Conservation (phyloP, 2,888 invertebrate genomes). For the Monochamus alternatus region DNA sequence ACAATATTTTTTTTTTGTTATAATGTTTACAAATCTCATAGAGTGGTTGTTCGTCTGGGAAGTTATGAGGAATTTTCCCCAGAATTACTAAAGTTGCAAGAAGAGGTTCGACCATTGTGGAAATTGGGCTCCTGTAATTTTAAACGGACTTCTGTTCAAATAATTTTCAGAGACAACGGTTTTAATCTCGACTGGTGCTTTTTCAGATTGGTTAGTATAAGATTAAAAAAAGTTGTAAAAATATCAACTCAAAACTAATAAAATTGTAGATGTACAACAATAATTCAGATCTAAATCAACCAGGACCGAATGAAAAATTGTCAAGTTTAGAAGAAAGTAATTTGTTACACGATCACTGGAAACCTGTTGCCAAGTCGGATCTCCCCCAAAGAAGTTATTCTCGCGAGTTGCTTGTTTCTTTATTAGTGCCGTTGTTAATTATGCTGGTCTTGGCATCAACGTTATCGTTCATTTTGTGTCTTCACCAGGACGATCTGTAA, state of each 20-base stretch:
- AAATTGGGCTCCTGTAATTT: slow-evolving; percentile 86
- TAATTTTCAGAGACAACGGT: slow-evolving; percentile 84
- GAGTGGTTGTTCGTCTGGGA: slow-evolving; percentile 87
- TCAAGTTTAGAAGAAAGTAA: slow-evolving; percentile 62
- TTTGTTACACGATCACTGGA: slow-evolving; percentile 73
- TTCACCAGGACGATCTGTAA: slow-evolving; percentile 85
- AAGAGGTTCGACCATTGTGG: slow-evolving; percentile 87
- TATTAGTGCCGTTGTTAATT: slow-evolving; percentile 80
- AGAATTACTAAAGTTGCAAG: slow-evolving; percentile 80
- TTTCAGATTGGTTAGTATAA: slow-evolving; percentile 81
- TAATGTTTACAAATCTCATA: slow-evolving; percentile 59
- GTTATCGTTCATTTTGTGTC: slow-evolving; percentile 82
- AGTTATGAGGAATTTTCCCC: slow-evolving; percentile 83
- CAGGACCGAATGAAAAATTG: slow-evolving; percentile 67
- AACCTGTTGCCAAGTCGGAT: slow-evolving; percentile 75
- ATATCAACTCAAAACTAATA: not conserved
- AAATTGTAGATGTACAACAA: slow-evolving; percentile 67
- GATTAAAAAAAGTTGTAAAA: slow-evolving; percentile 14
- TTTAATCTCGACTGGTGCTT: slow-evolving; percentile 92
- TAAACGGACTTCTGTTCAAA: slow-evolving; percentile 89
- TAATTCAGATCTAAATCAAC: slow-evolving; percentile 65
- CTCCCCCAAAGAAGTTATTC: slow-evolving; percentile 81
- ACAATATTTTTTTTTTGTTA: not conserved
- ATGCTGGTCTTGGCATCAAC: slow-evolving; percentile 79
- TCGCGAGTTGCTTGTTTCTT: slow-evolving; percentile 79